Evolutionary conservation across 2,888 invertebrate genomes (phyloP).

Genomic region (Drosophila picticornis): DNA sequence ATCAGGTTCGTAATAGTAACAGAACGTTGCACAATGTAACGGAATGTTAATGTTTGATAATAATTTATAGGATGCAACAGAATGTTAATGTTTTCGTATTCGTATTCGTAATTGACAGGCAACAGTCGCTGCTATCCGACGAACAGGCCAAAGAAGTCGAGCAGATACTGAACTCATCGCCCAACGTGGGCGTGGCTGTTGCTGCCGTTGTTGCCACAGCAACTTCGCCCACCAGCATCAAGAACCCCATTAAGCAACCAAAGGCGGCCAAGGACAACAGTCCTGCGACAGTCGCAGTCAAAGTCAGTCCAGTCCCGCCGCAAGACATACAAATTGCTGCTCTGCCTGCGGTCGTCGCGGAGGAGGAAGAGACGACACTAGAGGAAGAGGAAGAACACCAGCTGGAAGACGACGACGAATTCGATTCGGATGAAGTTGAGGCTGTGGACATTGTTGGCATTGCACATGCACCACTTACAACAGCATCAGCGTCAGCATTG

Average conservation of each 20-base stretch:
- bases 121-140: constrained; percentile 93
- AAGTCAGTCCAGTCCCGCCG: constrained; percentile 23
- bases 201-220: constrained; percentile 83
- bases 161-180: constrained; percentile 89
- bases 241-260: constrained; percentile 80
- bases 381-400: constrained; percentile 33
- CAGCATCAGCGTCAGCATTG: constrained; percentile 14
- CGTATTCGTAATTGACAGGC: constrained; percentile 86
- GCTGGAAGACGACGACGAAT: constrained; percentile 66
- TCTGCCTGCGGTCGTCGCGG: constrained; percentile 34
- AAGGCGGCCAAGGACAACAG: constrained; percentile 18
- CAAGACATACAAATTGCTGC: constrained; percentile 61
- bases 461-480: constrained; percentile 62
- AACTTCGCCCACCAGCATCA: constrained; percentile 78
- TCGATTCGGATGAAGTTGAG: constrained; percentile 80
- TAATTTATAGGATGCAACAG: constrained; percentile 10
- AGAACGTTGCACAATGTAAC: constrained; percentile 6
- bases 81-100: constrained; percentile 9
- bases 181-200: constrained; percentile 79
- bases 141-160: constrained; percentile 96
- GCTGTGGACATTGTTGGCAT: constrained; percentile 79
- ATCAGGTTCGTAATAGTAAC: constrained; percentile 89
- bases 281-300: not conserved
- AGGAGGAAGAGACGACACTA: constrained; percentile 29
- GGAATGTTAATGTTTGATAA: constrained; percentile 15